A percentile compares a stretch with the other conserved stretches of the same genome.
Evolutionary conservation across 2,113 vertebrate species (phyloP).

Genomic region (Odocoileus hemionus): DNA sequence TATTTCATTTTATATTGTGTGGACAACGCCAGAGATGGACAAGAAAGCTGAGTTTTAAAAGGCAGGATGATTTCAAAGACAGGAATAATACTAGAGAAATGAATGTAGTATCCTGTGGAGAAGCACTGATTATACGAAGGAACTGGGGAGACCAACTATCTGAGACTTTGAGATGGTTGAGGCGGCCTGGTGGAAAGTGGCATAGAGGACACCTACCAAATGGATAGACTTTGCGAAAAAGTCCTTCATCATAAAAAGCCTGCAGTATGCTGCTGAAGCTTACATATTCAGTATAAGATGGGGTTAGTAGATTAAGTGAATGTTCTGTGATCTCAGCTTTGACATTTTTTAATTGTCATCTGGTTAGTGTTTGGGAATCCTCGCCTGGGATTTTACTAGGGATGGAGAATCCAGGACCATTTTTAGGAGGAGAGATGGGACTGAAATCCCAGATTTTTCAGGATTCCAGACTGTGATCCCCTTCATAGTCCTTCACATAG

Average conservation of each 20-base stretch:
- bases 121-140: neutral
- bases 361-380: neutral
- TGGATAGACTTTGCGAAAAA: neutral
- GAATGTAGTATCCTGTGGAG: neutral
- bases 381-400: neutral
- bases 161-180: neutral
- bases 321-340: neutral
- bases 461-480: neutral
- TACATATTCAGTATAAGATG: neutral
- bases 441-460: neutral
- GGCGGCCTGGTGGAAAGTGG: neutral
- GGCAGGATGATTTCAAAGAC: neutral
- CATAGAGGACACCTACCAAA: neutral
- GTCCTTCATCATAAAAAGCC: neutral
- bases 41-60: neutral
- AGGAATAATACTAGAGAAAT: neutral
- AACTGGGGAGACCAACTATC: neutral
- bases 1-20: neutral
- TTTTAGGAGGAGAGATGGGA: neutral
- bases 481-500: neutral
- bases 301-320: neutral
- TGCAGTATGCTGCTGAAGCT: neutral
- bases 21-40: neutral
- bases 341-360: neutral
- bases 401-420: neutral